phyloP scores from a whole-genome alignment of 2,797 vertebrate species.

The Chiroxiphia lanceolata region DNA sequence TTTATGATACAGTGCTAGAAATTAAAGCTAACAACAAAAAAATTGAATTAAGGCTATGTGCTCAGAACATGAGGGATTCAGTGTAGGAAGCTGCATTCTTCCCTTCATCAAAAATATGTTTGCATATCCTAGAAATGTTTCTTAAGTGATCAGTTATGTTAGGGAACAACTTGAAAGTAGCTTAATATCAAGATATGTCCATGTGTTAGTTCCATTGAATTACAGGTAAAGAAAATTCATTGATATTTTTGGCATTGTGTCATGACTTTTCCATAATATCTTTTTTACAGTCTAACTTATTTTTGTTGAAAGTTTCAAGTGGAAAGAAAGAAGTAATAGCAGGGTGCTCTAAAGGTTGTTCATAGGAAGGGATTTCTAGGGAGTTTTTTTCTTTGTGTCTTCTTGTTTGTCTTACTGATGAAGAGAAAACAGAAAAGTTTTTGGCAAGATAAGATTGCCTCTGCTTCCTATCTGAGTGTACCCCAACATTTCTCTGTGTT shows the following conservation, averaged over 20 bases:
- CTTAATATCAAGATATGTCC: neutral
- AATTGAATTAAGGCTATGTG: neutral
- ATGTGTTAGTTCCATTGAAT: neutral
- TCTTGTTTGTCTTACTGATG: neutral
- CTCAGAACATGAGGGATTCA: neutral
- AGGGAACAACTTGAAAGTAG: neutral
- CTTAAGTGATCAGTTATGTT: neutral
- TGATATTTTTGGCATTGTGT: neutral
- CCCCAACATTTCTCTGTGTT: neutral
- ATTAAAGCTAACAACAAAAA: neutral
- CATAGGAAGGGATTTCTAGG: neutral
- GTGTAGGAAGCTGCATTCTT: neutral
- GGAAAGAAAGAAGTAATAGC: neutral
- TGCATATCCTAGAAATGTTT: neutral
- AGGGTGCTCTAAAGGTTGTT: neutral
- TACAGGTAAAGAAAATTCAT: neutral
- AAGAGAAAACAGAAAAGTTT: neutral
- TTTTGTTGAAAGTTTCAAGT: neutral
- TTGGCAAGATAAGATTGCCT: neutral
- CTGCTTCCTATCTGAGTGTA: neutral
- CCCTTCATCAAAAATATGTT: neutral
- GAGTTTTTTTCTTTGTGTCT: neutral
- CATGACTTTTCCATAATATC: neutral
- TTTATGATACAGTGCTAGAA: neutral
- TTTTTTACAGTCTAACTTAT: neutral